phyloP scores from a whole-genome alignment of 2,888 invertebrate species.

The Aphidius colemani region DNA sequence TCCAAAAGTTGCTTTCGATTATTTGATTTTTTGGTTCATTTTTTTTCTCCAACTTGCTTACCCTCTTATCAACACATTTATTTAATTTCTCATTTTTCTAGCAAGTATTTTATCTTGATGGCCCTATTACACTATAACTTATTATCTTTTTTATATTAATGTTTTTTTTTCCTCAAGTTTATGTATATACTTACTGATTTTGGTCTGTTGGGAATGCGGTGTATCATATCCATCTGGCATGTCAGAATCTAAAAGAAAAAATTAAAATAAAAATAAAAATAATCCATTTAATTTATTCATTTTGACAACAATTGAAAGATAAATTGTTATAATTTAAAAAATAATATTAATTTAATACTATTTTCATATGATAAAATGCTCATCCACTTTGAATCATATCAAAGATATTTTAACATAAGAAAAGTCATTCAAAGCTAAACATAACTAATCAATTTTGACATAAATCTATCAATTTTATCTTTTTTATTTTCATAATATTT shows the following conservation, averaged over 20 bases:
- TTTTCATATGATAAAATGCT: too few species aligned
- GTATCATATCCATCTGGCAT: conserved; percentile 54
- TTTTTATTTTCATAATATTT: too few species aligned
- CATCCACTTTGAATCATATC: too few species aligned
- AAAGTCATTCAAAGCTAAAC: too few species aligned
- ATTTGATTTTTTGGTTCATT: background rate
- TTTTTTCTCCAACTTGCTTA: conserved; percentile 3
- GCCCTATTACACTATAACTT: too few species aligned
- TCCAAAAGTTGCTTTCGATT: background rate
- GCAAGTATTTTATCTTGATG: too few species aligned
- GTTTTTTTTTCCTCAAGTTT: background rate
- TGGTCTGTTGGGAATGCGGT: conserved; percentile 57
- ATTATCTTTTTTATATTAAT: background rate
- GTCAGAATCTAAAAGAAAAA: conserved; percentile 47
- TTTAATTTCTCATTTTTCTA: background rate
- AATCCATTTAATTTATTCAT: conserved; percentile 14
- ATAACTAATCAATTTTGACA: too few species aligned
- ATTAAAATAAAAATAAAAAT: background rate
- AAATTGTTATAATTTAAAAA: too few species aligned
- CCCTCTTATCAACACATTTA: background rate
- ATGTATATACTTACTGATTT: conserved; percentile 52
- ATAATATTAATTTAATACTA: too few species aligned
- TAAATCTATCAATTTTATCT: too few species aligned
- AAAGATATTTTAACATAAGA: too few species aligned
- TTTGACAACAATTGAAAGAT: conserved; percentile 48